Evolutionary conservation across 2,797 vertebrate genomes (phyloP).

Genomic region (Varecia variegata): DNA sequence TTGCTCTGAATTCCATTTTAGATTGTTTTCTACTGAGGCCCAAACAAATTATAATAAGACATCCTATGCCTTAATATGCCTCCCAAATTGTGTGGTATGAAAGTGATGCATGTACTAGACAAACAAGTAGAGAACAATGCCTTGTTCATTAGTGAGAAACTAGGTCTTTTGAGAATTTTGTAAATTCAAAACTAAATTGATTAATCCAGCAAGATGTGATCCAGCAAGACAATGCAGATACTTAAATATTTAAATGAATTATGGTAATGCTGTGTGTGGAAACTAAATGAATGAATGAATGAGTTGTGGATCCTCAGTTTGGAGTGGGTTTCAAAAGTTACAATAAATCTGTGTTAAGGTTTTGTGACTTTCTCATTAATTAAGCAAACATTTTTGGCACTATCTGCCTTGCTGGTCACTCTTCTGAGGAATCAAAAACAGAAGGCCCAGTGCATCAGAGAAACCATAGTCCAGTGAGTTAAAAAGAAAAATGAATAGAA

Average conservation of each 20-base stretch:
- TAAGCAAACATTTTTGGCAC: neutral
- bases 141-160: neutral
- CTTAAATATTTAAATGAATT: neutral
- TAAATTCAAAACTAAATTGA: neutral
- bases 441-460: neutral
- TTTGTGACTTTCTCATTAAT: neutral
- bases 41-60: neutral
- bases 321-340: neutral
- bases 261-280: neutral
- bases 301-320: neutral
- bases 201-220: neutral
- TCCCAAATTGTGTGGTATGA: neutral
- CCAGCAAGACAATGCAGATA: neutral
- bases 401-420: neutral
- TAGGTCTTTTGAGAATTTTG: neutral
- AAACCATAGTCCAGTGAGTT: neutral
- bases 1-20: conserved; percentile 9
- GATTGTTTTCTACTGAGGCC: neutral
- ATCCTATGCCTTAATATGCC: neutral
- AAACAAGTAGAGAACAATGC: neutral
- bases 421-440: neutral
- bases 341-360: neutral
- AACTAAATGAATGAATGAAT: neutral
- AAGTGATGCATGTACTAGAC: neutral
- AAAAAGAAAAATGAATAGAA: neutral